Evolutionary conservation across 2,888 invertebrate genomes (phyloP).

Genomic region (Thyatira batis): DNA sequence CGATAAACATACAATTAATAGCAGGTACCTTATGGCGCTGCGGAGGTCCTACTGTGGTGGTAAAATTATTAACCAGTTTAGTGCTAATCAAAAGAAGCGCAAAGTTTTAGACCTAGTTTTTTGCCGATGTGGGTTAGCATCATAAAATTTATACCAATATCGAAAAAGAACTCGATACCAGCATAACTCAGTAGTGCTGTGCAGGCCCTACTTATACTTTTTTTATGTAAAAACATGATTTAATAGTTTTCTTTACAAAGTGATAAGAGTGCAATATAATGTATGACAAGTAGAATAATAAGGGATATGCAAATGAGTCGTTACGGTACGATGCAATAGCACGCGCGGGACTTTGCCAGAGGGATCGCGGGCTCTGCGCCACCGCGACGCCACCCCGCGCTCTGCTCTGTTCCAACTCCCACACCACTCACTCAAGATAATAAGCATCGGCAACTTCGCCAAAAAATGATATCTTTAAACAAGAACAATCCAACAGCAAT

Average conservation of each 20-base stretch:
- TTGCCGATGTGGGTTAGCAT: too few species aligned
- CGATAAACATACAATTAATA: constrained; percentile 10
- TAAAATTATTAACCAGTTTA: background rate
- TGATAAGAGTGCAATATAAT: constrained; percentile 4
- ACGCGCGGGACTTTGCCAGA: constrained; percentile 42
- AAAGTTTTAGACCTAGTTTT: too few species aligned
- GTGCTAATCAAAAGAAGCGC: too few species aligned
- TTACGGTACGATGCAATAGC: constrained; percentile 47
- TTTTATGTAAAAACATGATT: too few species aligned
- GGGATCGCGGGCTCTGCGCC: constrained; percentile 12
- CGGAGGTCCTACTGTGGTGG: too few species aligned
- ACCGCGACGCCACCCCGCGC: background rate
- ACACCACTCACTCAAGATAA: background rate
- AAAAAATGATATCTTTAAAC: constrained; percentile 1
- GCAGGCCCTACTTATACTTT: too few species aligned
- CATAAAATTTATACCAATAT: too few species aligned
- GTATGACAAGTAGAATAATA: constrained; percentile 47
- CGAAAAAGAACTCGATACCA: too few species aligned
- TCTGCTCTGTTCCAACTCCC: background rate
- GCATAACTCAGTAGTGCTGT: too few species aligned
- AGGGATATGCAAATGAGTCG: constrained; percentile 59
- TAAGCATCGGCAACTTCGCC: background rate
- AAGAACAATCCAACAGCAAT: background rate
- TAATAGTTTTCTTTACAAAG: too few species aligned
- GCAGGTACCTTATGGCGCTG: too few species aligned